These are phyloP conservation scores for Hyppa rectilinea DNA, from an alignment of 2,888 invertebrate species.

Conservation along the genomic window DNA sequence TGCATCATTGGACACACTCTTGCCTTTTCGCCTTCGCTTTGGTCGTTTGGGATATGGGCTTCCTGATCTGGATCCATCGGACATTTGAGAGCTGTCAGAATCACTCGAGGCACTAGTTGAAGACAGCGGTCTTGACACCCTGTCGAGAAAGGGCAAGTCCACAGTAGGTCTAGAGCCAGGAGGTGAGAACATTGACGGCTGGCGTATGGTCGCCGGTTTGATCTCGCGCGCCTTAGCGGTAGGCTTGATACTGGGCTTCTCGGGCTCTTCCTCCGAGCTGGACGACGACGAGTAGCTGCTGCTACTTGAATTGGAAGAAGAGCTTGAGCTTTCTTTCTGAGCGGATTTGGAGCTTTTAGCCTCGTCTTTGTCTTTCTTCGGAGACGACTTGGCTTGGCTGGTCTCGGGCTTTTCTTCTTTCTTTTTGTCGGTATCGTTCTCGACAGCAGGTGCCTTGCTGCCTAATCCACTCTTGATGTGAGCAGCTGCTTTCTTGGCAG, in stretches of 20 bases:
- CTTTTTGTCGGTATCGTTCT: conserved; percentile 83
- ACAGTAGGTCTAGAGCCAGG: conserved; percentile 89
- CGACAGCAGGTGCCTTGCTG: conserved; percentile 85
- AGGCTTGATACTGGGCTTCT: conserved; percentile 82
- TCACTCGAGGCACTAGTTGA: conserved; percentile 92
- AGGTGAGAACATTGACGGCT: conserved; percentile 86
- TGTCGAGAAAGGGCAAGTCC: conserved; percentile 95
- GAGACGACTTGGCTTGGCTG: conserved; percentile 73
- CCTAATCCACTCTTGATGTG: conserved; percentile 96
- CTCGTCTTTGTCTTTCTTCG: conserved; percentile 89
- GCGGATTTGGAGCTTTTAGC: conserved; percentile 77
- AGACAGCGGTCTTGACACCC: conserved; percentile 93
- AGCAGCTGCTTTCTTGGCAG: conserved; percentile 97
- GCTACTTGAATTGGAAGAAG: conserved; percentile 90
- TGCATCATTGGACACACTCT: conserved; percentile 81
- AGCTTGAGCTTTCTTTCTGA: conserved; percentile 86
- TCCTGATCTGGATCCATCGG: conserved; percentile 81
- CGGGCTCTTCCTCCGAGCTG: conserved; percentile 91
- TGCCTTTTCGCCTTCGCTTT: conserved; percentile 83
- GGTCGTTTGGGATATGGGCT: conserved; percentile 86
- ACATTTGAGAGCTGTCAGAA: conserved; percentile 89
- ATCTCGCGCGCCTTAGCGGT: conserved; percentile 86
- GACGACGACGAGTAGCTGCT: conserved; percentile 91
- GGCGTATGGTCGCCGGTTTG: conserved; percentile 79
- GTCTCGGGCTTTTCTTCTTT: conserved; percentile 81